Evolutionary conservation across 2,113 vertebrate species (phyloP).

Genomic region (Hyla sarda): DNA sequence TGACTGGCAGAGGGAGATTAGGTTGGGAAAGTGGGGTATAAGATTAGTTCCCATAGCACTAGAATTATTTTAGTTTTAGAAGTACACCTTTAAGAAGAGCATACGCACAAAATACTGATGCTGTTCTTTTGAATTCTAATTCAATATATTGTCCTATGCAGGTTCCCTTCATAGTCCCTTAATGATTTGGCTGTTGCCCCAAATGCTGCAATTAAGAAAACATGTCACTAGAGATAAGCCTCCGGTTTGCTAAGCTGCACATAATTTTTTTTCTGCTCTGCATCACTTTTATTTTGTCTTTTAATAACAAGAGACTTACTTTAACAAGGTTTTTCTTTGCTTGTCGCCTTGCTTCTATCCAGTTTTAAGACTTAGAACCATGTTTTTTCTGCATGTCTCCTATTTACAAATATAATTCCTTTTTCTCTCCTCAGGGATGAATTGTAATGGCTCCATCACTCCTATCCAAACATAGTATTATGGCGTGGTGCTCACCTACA

Average conservation of each 20-base stretch:
- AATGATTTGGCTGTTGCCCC: not conserved
- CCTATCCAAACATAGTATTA: slow-evolving; percentile 75
- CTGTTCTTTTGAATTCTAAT: too few species aligned
- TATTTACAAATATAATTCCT: not conserved
- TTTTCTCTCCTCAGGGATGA: slow-evolving; percentile 86
- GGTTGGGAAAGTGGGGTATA: too few species aligned
- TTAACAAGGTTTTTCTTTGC: not conserved
- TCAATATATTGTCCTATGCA: too few species aligned
- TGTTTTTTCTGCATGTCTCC: too few species aligned
- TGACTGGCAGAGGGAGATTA: too few species aligned
- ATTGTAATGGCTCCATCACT: slow-evolving; percentile 85
- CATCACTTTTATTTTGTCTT: not conserved
- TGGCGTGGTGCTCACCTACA: slow-evolving; percentile 79
- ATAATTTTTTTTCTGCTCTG: not conserved
- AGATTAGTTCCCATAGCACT: too few species aligned
- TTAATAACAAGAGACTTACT: not conserved
- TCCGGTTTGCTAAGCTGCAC: not conserved
- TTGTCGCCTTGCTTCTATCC: slow-evolving; percentile 30
- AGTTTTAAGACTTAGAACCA: not conserved
- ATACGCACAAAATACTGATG: too few species aligned
- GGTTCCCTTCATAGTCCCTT: too few species aligned
- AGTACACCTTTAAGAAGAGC: not conserved
- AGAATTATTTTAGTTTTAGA: too few species aligned
- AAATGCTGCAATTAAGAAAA: slow-evolving; percentile 15
- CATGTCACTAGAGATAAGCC: not conserved